phyloP scores from a whole-genome alignment of 2,113 vertebrate species.

The Lepisosteus osseus region DNA sequence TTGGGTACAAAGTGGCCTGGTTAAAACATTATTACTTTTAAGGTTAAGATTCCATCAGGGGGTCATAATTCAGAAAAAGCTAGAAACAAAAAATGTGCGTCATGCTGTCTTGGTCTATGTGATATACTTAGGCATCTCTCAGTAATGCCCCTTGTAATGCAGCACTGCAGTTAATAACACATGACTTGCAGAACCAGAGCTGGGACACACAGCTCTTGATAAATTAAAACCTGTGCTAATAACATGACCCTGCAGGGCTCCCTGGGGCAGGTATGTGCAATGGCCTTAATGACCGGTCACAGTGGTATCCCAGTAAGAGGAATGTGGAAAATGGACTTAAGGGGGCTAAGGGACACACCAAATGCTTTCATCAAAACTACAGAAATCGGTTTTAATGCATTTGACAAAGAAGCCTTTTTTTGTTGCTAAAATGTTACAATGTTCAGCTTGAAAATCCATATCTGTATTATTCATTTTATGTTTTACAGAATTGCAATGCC shows the following conservation, averaged over 20 bases:
- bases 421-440: too few species aligned
- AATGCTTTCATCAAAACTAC: not conserved
- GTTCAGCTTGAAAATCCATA: too few species aligned
- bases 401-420: too few species aligned
- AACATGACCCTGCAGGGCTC: constrained; percentile 63
- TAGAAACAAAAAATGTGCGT: constrained; percentile 10
- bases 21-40: constrained; percentile 14
- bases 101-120: constrained; percentile 25
- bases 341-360: not conserved
- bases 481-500: too few species aligned
- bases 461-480: too few species aligned
- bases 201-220: constrained; percentile 59
- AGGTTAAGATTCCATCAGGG: constrained; percentile 10
- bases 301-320: constrained; percentile 74
- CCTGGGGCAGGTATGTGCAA: constrained; percentile 61
- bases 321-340: constrained; percentile 57
- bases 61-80: constrained; percentile 9
- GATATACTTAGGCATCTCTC: constrained; percentile 56
- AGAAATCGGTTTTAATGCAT: too few species aligned
- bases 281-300: constrained; percentile 66
- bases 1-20: constrained; percentile 6
- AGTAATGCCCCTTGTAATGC: constrained; percentile 59
- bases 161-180: constrained; percentile 75
- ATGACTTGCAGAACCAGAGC: constrained; percentile 66
- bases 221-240: constrained; percentile 87